Conservation (phyloP, 2,888 invertebrate genomes). For the Chaitophorus viminalis region DNA sequence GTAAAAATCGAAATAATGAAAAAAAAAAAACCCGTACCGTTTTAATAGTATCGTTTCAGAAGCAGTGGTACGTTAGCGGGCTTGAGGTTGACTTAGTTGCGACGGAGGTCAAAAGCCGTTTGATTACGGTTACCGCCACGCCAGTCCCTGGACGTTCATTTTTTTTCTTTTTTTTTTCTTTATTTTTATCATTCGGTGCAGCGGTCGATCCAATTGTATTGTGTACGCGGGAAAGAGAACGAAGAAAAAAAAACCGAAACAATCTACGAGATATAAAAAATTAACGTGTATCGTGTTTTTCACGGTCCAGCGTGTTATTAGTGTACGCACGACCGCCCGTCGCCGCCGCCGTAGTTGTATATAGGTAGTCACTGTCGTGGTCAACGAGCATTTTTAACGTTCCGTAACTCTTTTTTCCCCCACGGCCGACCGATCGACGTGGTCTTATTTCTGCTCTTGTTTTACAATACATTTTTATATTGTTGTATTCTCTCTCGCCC, state of each 20-base stretch:
- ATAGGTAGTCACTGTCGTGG: constrained; percentile 8
- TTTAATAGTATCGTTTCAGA: neutral
- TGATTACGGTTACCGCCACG: neutral
- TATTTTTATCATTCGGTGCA: neutral
- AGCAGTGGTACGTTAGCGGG: neutral
- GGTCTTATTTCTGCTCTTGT: constrained; percentile 18
- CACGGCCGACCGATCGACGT: no score
- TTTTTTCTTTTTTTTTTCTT: neutral
- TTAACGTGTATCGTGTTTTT: constrained; percentile 45
- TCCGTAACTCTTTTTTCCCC: neutral
- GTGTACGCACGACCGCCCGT: constrained; percentile 54
- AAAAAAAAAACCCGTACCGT: neutral
- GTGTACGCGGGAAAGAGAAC: neutral
- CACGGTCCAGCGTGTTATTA: constrained; percentile 58
- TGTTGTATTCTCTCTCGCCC: neutral
- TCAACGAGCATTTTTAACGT: constrained; percentile 29
- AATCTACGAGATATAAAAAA: constrained; percentile 26
- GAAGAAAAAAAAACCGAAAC: constrained; percentile 11
- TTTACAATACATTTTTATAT: neutral
- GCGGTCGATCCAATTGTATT: constrained; percentile 31
- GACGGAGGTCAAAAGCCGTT: neutral
- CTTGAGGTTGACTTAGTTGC: neutral
- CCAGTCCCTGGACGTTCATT: neutral
- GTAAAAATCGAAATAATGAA: neutral
- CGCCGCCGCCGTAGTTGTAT: neutral